Evolutionary conservation across 2,888 invertebrate species (phyloP), one percentile per base, ranked within the genome.

Genomic region (Melinaea marsaeus): DNA sequence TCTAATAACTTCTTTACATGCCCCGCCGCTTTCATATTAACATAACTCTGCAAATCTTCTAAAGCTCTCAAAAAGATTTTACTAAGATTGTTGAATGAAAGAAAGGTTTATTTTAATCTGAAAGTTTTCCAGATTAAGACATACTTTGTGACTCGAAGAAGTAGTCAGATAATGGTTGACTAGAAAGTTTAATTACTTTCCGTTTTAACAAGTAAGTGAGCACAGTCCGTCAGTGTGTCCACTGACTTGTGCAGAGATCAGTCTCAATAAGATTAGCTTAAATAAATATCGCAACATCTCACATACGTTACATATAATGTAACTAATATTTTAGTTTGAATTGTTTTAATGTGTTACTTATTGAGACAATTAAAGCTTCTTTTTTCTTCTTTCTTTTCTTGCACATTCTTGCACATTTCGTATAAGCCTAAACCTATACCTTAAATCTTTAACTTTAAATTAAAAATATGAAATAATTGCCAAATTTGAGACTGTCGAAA

Each of bases 181-280:
- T 84, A 81, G 81, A 80, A 79, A 88, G 82, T 88, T 86, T 86
- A 88, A 87, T 88, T 88, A 86, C 85, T 86, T 86, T 76, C 78
- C 76, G 80, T 78, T 79, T 78, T 51, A 32, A 51, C 51, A 51
- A 51, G 51, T 32, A 32, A 32, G 51, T 32, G 32, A 32, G 51
- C 32, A 32, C 51, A 51, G 32, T 51, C 22, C 51, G 51, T 51
- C 51, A 51, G 32, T 51, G n/a, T 13, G 32, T 32, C 9, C 3
- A 32, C 51, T 51, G 32, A 11, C 51, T 32, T 51, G 51, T 32
- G 51, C 32, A 4, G n/a, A 51, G 11, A 51, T 51, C 7, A 51
- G 9, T 32, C 32, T 51, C 51, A 32, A 9, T 48, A 48, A 48
- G 48, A 13, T 48, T 48, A 51, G 51, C 51, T 32, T 9, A 9